Evolutionary conservation across 1,140 invertebrate genomes (phyloP).

Genomic region (Mya arenaria): DNA sequence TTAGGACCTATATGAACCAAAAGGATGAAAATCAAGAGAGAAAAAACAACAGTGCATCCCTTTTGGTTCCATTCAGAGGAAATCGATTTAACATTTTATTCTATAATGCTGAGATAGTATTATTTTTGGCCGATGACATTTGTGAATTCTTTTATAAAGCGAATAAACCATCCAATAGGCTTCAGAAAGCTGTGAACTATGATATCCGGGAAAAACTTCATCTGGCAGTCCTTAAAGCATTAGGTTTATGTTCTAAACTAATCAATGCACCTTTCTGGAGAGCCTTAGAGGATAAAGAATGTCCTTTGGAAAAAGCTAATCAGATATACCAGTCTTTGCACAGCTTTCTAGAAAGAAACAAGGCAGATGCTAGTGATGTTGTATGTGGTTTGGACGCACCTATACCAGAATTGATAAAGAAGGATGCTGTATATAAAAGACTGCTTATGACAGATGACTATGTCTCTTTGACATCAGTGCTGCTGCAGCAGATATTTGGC

Average conservation of each 20-base stretch:
- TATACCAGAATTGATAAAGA: slow-evolving; percentile 41
- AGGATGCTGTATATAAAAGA: slow-evolving; percentile 23
- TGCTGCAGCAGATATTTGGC: slow-evolving; percentile 23
- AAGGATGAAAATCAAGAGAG: slow-evolving; percentile 31
- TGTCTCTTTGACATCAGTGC: not conserved
- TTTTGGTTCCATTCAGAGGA: slow-evolving; percentile 52
- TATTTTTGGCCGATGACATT: slow-evolving; percentile 36
- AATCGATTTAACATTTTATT: slow-evolving; percentile 58
- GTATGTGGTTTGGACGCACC: slow-evolving; percentile 39
- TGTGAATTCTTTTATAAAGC: slow-evolving; percentile 43
- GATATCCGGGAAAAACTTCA: slow-evolving; percentile 40
- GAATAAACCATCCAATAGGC: slow-evolving; percentile 28
- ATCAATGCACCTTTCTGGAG: slow-evolving; percentile 54
- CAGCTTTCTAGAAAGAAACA: slow-evolving; percentile 20
- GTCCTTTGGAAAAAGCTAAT: slow-evolving; percentile 35
- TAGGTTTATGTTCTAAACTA: slow-evolving; percentile 52
- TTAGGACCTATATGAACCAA: slow-evolving; percentile 39
- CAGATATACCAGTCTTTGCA: slow-evolving; percentile 30
- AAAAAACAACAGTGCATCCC: not conserved
- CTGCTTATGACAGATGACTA: not conserved
- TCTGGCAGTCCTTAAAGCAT: slow-evolving; percentile 32
- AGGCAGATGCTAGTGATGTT: slow-evolving; percentile 26
- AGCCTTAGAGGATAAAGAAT: slow-evolving; percentile 47
- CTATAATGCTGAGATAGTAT: slow-evolving; percentile 54
- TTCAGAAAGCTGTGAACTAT: slow-evolving; percentile 43